Percentiles rank a stretch among this genome's conserved stretches.
phyloP scores from a whole-genome alignment of 2,797 vertebrate species.

The Halcyon leucocephala region DNA sequence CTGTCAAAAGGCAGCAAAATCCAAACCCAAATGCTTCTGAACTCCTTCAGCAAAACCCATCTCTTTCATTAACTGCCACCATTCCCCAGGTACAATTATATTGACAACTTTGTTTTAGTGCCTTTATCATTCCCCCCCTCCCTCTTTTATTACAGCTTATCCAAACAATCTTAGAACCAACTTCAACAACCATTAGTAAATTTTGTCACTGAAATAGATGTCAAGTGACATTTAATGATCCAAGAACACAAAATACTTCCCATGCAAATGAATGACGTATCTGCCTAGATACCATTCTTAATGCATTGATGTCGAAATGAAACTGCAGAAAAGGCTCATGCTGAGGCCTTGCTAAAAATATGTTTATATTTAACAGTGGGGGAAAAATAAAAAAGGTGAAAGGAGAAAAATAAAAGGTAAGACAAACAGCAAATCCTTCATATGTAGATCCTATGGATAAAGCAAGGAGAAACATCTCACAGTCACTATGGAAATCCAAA shows the following conservation, averaged over 20 bases:
- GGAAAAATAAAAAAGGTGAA: not conserved
- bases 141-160: not conserved
- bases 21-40: not conserved
- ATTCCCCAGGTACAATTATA: not conserved
- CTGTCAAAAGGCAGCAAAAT: not conserved
- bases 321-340: not conserved
- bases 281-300: not conserved
- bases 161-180: not conserved
- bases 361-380: not conserved
- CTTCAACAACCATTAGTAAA: not conserved
- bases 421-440: not conserved
- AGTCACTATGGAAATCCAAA: conserved; percentile 34
- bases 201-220: not conserved
- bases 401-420: not conserved
- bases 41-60: not conserved
- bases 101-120: not conserved
- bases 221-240: conserved; percentile 3
- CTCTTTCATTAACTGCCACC: not conserved
- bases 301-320: not conserved
- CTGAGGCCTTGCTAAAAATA: conserved; percentile 28
- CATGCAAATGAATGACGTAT: not conserved
- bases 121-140: not conserved
- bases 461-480: not conserved
- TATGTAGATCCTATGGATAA: not conserved
- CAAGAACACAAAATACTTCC: conserved; percentile 14